These are phyloP conservation scores for Colaptes auratus DNA, from an alignment of 2,113 vertebrate species.

Conservation along the genomic window DNA sequence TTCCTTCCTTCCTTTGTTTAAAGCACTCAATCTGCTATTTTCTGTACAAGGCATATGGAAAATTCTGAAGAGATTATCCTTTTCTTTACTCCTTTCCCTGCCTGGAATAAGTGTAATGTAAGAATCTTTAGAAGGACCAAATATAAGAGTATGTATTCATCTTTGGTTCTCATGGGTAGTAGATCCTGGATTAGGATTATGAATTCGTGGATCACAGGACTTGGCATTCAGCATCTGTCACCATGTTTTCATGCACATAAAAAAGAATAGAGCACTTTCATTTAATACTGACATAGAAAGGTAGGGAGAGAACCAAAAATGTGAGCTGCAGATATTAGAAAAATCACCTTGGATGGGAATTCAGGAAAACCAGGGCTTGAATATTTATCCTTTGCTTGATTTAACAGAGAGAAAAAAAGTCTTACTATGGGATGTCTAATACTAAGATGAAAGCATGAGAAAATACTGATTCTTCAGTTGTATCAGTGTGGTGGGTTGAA, in stretches of 20 bases:
- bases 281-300: not conserved
- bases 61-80: not conserved
- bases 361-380: not conserved
- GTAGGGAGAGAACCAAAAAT: not conserved
- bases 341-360: not conserved
- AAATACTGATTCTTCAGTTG: not conserved
- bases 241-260: not conserved
- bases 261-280: not conserved
- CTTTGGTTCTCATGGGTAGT: not conserved
- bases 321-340: not conserved
- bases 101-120: not conserved
- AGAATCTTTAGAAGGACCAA: not conserved
- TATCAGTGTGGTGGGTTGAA: not conserved
- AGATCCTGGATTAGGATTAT: not conserved
- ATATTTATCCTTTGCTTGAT: not conserved
- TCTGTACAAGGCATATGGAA: not conserved
- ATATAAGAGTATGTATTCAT: not conserved
- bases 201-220: not conserved
- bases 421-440: not conserved
- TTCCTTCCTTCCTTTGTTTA: conserved; percentile 51
- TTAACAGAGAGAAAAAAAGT: not conserved
- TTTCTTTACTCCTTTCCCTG: not conserved
- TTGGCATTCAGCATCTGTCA: not conserved
- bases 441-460: not conserved
- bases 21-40: conserved; percentile 16